Evolutionary conservation across 2,113 vertebrate genomes (phyloP), one percentile per base, ranked within the genome.

Genomic region (Paralichthys olivaceus): DNA sequence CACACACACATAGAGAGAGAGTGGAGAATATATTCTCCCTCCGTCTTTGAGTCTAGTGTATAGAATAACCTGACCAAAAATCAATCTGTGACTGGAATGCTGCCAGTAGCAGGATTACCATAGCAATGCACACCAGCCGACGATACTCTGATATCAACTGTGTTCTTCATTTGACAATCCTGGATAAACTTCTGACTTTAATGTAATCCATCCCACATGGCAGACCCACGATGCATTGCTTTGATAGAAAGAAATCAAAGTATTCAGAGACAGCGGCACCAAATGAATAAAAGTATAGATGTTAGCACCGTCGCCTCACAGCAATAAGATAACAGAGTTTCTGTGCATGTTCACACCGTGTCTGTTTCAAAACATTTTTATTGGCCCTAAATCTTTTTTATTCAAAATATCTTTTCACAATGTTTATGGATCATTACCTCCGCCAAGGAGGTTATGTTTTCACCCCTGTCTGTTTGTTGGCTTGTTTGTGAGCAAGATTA

Each of bases 61-160:
- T 87, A 88, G 80, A 87, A 90, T 90, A 87, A 87, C 84, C 72
- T 72, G 73, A 64, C 67, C 65, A 22, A 69, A 61, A 81, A 90
- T 89, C 85, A 91, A 88, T 91, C 77, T 86, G 80, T 86, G 83
- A 80, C 85, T 89, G 87, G 89, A 89, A 84, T 47, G 40, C 69
- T 85, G 89, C 91, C 86, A 90, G 77, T 74, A 7, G 28, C 63
- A 75, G 79, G 71, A 90, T 91, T 90, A 90, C 90, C 89, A 91
- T 87, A 86, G 89, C 82, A 86, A 91, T 89, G 63, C 84, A 72
- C 74, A 85, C 66, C 71, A 80, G 62, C 60, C 84, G 88, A 84
- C 77, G 68, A 73, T 64, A 60, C 15, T 65, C 62, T 75, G 80
- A 79, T 64, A 66, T 84, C 47, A 72, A 64, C 66, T 66, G 20